A percentile compares a stretch with the other conserved stretches of the same genome.
phyloP scores from a whole-genome alignment of 2,113 vertebrate genomes.

The Apeltes quadracus region DNA sequence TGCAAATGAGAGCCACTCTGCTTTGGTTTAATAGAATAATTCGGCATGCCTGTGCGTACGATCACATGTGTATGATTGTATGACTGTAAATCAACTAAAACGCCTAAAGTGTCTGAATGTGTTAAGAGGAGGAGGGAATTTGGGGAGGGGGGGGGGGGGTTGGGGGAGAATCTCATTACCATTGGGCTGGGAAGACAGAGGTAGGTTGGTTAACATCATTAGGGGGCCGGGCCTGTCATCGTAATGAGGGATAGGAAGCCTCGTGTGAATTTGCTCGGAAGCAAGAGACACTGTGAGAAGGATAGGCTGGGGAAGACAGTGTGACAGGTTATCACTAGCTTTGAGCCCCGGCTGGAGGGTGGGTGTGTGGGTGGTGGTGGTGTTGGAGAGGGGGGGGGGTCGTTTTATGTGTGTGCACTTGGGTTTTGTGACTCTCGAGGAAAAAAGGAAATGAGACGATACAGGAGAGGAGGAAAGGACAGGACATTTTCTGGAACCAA shows the following conservation, averaged over 20 bases:
- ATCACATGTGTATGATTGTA: constrained; percentile 37
- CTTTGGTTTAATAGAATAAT: constrained; percentile 62
- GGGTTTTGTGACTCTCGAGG: constrained; percentile 20
- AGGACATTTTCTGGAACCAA: constrained; percentile 30
- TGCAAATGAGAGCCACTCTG: constrained; percentile 79
- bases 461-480: neutral
- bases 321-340: constrained; percentile 21
- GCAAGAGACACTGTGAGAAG: neutral
- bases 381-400: neutral
- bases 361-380: no score
- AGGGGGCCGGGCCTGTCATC: constrained; percentile 65
- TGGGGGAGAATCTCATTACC: constrained; percentile 60
- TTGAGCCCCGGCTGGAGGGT: neutral
- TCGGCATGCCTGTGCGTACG: constrained; percentile 33
- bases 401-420: constrained; percentile 29
- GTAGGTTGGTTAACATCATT: constrained; percentile 74
- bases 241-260: constrained; percentile 69
- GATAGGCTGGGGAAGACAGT: neutral
- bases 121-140: constrained; percentile 20
- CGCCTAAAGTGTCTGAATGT: constrained; percentile 34
- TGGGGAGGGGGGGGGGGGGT: constrained; percentile 21
- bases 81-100: constrained; percentile 59
- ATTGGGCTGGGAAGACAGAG: constrained; percentile 61
- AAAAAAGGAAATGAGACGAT: constrained; percentile 11
- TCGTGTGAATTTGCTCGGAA: constrained; percentile 50